Base-by-base conservation (phyloP, 2,888 invertebrate species). In the Petrolisthes cinctipes region DNA sequence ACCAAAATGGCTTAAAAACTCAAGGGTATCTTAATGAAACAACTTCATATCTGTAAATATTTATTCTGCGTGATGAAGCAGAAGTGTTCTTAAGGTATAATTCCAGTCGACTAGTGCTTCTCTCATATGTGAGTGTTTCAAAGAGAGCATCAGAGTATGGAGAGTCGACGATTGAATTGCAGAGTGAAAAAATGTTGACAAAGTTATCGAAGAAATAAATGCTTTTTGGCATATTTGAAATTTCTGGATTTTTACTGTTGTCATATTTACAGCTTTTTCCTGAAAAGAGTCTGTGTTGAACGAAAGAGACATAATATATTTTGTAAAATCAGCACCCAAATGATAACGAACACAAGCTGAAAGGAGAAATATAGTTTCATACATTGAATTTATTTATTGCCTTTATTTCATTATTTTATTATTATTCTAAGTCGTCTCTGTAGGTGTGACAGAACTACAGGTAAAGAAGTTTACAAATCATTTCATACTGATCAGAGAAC, bases 41-140 rank as follows among this genome's bases (percentile, higher is more conserved):
- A 37, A 61, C 61, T 61, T 61, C 61, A n/a, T 71, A 71, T 71
- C 71, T 71, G 71, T 71, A 71, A 71, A 71, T 68, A 68, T 68
- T 82, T 82, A 82, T 68, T 82, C 82, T 68, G 68, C 82, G n/a
- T 23, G 82, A 82, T 11, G 53, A n/a, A 68, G 68, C 51, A 68
- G 68, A 82, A n/a, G 71, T 71, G 14, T 71, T 71, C 17, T 61
- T 61, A 17, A 37, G 37, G 37, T 37, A 37, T 37, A 37, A 37
- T 37, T 37, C 37, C 37, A 37, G 37, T 37, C 37, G 37, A 37
- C 37, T 37, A 37, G 37, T 37, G 37, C 37, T 1, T 37, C 37
- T 37, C 37, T 37, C 37, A 37, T 37, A 2, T 37, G 37, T 37
- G 37, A 37, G 37, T 37, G 37, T 37, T 37, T 37, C 37, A 37